Evolutionary conservation across 2,888 invertebrate genomes (phyloP), one percentile per base, ranked within the genome.

Genomic region (Tetanocera ferruginea): DNA sequence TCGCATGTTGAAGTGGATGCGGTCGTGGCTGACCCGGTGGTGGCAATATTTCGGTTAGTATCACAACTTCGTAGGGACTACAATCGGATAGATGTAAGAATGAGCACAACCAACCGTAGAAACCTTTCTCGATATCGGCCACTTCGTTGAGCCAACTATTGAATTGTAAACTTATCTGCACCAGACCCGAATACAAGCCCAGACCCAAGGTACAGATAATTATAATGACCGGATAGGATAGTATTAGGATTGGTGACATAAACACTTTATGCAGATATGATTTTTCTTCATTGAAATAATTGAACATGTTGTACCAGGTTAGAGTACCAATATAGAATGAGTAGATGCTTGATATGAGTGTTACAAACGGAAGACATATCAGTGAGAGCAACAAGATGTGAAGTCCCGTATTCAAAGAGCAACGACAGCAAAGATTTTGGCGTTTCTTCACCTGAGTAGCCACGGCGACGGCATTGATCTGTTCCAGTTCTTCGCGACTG

Each of bases 271-370:
- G 93, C 77, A 92, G 87, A 82, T 93, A 91, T 71, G 91, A 92
- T 82, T 92, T 91, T 83, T 94, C 93, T 85, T 94, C 94, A 77
- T 93, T 93, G 76, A 94, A 92, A 85, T 93, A 93, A 64, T 93
- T 91, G 85, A 94, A 94, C 80, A 94, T 91, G 83, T 94, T 95
- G 85, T 95, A 95, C 95, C 95, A 95, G 69, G 94, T 93, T 83
- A 94, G 89, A 1, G 94, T 94, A 25, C 95, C 94, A 80, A 94
- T 93, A 85, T 94, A 95, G 86, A 95, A 94, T 1, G 94, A 93
- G 85, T 94, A 94, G 69, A 92, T 86, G 17, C 93, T 91, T 11
- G 95, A 94, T 78, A 93, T 90, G 55, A 93, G 82, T 43, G 93
- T 91, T 23, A 94, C 93, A 89, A 94, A 91, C 14, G 95, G 95